Percentiles rank a stretch among this genome's conserved stretches.
Conservation (phyloP, 2,113 vertebrate species). For the Columba janthina region DNA sequence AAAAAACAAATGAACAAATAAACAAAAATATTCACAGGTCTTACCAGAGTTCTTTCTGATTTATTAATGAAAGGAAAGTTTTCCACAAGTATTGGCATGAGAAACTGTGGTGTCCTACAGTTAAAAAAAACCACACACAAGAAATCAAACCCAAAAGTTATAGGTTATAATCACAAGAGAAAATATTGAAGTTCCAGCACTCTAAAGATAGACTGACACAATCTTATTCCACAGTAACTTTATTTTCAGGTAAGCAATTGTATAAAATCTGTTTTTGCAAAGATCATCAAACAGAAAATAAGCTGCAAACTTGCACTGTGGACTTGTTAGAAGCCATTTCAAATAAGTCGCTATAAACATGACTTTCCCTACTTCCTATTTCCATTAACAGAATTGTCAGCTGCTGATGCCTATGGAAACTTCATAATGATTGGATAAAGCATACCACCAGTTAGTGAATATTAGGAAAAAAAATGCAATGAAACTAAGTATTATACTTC, state of each 20-base stretch:
- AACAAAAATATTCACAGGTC: constrained; percentile 5
- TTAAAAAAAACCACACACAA: neutral
- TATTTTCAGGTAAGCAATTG: neutral
- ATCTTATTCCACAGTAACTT: neutral
- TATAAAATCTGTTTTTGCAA: neutral
- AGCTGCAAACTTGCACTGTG: neutral
- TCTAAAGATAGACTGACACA: neutral
- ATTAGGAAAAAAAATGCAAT: neutral
- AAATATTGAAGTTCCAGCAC: neutral
- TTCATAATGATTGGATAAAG: neutral
- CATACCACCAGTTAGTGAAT: neutral
- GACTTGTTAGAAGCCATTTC: neutral
- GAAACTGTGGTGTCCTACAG: constrained; percentile 88
- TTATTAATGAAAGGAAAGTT: constrained; percentile 93
- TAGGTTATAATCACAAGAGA: neutral
- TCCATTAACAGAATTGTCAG: neutral
- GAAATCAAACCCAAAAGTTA: neutral
- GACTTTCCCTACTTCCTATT: neutral
- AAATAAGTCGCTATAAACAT: neutral
- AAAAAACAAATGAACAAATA: neutral
- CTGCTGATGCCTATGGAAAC: neutral
- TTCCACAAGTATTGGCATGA: constrained; percentile 89
- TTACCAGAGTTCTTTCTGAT: constrained; percentile 92
- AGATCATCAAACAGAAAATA: neutral
- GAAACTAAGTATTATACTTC: neutral